phyloP scores from a whole-genome alignment of 2,888 invertebrate genomes.

The Formica aserva region DNA sequence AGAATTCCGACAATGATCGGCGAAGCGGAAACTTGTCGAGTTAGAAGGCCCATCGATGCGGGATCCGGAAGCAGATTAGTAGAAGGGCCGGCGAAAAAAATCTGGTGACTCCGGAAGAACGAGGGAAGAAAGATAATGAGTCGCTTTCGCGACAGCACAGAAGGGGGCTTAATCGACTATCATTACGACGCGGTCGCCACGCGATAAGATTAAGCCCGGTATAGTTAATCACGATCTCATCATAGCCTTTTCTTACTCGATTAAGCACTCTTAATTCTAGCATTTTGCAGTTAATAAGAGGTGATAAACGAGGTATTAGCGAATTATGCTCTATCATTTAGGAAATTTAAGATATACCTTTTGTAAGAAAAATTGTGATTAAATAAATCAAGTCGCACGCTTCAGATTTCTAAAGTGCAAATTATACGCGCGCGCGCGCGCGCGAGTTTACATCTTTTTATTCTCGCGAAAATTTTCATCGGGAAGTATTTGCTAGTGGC shows the following conservation, averaged over 20 bases:
- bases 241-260: neutral
- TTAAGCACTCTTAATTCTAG: constrained; percentile 4
- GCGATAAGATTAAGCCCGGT: constrained; percentile 24
- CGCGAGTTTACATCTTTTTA: neutral
- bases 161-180: constrained; percentile 69
- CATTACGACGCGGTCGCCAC: constrained; percentile 60
- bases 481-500: neutral
- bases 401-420: constrained; percentile 51
- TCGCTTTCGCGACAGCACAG: constrained; percentile 59
- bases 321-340: neutral
- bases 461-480: neutral
- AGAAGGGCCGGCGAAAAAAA: constrained; percentile 54
- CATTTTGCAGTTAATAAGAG: constrained; percentile 2
- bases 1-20: neutral
- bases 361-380: neutral
- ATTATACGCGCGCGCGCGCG: neutral
- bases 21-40: constrained; percentile 27
- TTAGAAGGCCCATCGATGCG: neutral
- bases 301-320: constrained; percentile 14
- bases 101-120: constrained; percentile 57
- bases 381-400: constrained; percentile 33
- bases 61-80: constrained; percentile 42
- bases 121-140: constrained; percentile 69
- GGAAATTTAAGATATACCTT: neutral
- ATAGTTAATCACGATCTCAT: neutral